These are phyloP conservation scores for Sterrhoptilus dennistouni DNA, from an alignment of 2,113 vertebrate genomes.

Conservation along the genomic window DNA sequence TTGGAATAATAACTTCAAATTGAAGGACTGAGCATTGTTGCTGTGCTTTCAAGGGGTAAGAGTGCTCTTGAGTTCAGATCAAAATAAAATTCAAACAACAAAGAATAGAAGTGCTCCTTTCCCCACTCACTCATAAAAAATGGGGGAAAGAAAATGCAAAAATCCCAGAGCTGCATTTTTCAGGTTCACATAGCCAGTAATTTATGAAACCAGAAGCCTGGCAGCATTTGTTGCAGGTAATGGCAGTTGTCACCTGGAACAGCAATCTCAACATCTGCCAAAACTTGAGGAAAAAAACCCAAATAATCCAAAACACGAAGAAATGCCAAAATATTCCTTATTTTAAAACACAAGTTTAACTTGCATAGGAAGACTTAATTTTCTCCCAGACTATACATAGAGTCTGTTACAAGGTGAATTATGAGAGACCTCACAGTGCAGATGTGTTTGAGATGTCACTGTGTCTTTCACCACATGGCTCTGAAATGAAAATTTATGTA, in stretches of 20 bases:
- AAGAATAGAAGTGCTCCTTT: neutral
- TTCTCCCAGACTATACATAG: neutral
- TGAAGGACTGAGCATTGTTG: fast-evolving
- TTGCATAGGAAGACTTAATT: neutral
- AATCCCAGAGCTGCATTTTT: neutral
- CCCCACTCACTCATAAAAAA: neutral
- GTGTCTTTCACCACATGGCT: neutral
- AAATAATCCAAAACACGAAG: neutral
- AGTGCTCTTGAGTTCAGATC: fast-evolving
- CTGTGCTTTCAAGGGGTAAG: neutral
- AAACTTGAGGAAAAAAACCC: fast-evolving
- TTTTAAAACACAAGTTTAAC: neutral
- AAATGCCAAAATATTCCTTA: neutral
- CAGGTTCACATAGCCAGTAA: neutral
- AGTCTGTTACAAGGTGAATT: neutral
- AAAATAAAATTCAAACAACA: neutral
- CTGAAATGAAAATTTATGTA: neutral
- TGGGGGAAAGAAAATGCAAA: neutral
- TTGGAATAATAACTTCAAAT: neutral
- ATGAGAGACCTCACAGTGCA: neutral
- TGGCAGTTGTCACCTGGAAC: neutral
- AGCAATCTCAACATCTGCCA: neutral
- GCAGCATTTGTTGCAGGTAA: neutral
- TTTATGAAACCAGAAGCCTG: neutral
- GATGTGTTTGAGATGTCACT: neutral